Evolutionary conservation across 2,797 vertebrate genomes (phyloP).

Genomic region (Chanos chanos): DNA sequence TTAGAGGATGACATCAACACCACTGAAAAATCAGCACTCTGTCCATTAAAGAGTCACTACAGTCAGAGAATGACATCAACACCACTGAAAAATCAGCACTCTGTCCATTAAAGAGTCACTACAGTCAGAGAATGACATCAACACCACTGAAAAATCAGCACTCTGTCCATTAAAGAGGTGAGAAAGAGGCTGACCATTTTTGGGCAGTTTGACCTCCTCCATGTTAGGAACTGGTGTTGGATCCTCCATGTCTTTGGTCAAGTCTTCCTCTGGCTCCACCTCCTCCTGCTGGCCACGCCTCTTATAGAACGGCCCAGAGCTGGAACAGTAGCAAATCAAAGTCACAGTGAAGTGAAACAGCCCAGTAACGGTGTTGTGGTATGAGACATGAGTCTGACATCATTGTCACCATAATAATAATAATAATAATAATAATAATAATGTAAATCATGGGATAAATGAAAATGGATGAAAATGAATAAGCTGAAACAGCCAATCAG

Average conservation of each 20-base stretch:
- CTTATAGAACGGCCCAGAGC: conserved; percentile 69
- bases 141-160: neutral
- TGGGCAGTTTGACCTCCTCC: conserved; percentile 92
- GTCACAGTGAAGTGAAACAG: neutral
- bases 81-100: neutral
- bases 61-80: neutral
- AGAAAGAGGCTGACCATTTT: conserved; percentile 71
- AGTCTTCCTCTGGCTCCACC: conserved; percentile 89
- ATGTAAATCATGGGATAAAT: neutral
- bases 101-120: neutral
- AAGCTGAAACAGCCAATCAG: too few relatives aligned
- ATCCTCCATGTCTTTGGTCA: conserved; percentile 99
- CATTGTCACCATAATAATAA: too few relatives aligned
- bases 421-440: too few relatives aligned
- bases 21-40: neutral
- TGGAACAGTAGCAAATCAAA: conserved; percentile 43
- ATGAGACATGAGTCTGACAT: too few relatives aligned
- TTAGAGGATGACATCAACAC: too few relatives aligned
- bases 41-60: neutral
- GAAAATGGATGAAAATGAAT: too few relatives aligned
- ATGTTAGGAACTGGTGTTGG: conserved; percentile 95
- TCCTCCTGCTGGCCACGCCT: conserved; percentile 78
- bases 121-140: neutral
- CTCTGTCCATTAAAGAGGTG: neutral
- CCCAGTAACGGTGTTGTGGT: neutral